These are phyloP conservation scores for Enoplosus armatus DNA, from an alignment of 2,797 vertebrate genomes.

Conservation along the genomic window DNA sequence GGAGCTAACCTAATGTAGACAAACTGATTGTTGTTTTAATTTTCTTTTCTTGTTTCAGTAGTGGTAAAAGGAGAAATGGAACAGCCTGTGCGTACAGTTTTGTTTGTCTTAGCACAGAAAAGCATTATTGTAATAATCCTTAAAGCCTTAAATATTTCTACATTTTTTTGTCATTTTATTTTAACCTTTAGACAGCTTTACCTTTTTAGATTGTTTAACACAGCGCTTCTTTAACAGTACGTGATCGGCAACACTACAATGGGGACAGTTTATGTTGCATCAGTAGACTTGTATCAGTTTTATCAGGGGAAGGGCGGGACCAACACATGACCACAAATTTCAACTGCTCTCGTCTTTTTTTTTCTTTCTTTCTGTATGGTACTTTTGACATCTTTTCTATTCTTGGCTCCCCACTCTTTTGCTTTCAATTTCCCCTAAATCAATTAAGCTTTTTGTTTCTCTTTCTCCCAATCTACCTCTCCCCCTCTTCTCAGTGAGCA, in stretches of 20 bases:
- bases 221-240: slow-evolving; percentile 72
- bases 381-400: slow-evolving; percentile 41
- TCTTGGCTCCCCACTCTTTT: slow-evolving; percentile 18
- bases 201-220: slow-evolving; percentile 71
- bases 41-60: slow-evolving; percentile 63
- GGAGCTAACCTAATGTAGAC: slow-evolving; percentile 81
- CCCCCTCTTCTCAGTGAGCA: slow-evolving; percentile 32
- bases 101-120: slow-evolving; percentile 73
- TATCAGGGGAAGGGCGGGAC: slow-evolving; percentile 78
- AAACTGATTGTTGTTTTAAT: slow-evolving; percentile 78
- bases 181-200: slow-evolving; percentile 74
- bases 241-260: slow-evolving; percentile 72
- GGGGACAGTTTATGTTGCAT: slow-evolving; percentile 47
- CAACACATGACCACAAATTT: slow-evolving; percentile 73
- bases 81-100: slow-evolving; percentile 58
- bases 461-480: slow-evolving; percentile 33
- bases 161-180: slow-evolving; percentile 63
- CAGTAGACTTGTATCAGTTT: slow-evolving; percentile 57
- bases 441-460: neutral
- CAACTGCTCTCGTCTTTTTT: slow-evolving; percentile 42
- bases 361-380: slow-evolving; percentile 41
- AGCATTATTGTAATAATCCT: slow-evolving; percentile 79
- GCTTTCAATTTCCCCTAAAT: slow-evolving; percentile 33
- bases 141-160: slow-evolving; percentile 82
- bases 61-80: slow-evolving; percentile 60